phyloP scores from a whole-genome alignment of 2,888 invertebrate species.

The Iphiclides podalirius region DNA sequence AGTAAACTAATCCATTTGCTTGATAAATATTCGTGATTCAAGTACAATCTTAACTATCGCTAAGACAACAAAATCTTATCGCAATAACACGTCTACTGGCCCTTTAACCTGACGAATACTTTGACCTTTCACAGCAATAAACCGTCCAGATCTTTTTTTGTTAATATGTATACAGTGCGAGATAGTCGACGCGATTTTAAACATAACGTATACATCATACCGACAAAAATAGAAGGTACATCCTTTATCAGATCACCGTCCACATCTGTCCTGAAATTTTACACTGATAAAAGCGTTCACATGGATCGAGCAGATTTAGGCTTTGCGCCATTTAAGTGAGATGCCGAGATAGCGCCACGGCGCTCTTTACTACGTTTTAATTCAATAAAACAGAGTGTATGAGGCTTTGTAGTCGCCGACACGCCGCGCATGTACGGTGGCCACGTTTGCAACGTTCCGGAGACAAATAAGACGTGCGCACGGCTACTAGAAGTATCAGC shows the following conservation, averaged over 20 bases:
- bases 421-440: constrained; percentile 41
- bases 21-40: too few species aligned
- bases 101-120: not conserved
- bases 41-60: too few species aligned
- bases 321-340: constrained; percentile 35
- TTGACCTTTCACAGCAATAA: constrained; percentile 10
- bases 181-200: constrained; percentile 1
- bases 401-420: constrained; percentile 68
- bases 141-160: not conserved
- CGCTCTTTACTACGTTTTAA: constrained; percentile 76
- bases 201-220: constrained; percentile 9
- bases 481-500: not conserved
- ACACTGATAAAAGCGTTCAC: constrained; percentile 44
- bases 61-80: too few species aligned
- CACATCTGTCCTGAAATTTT: constrained; percentile 38
- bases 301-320: constrained; percentile 32
- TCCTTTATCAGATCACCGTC: constrained; percentile 29
- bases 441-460: constrained; percentile 27
- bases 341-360: constrained; percentile 36
- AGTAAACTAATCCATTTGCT: too few species aligned
- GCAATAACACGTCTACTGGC: not conserved
- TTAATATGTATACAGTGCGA: not conserved
- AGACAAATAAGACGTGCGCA: constrained; percentile 12
- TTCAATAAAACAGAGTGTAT: constrained; percentile 63
- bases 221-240: constrained; percentile 10